These are phyloP conservation scores for Poeciliopsis infans DNA, from an alignment of 2,797 vertebrate species.

Conservation along the genomic window DNA sequence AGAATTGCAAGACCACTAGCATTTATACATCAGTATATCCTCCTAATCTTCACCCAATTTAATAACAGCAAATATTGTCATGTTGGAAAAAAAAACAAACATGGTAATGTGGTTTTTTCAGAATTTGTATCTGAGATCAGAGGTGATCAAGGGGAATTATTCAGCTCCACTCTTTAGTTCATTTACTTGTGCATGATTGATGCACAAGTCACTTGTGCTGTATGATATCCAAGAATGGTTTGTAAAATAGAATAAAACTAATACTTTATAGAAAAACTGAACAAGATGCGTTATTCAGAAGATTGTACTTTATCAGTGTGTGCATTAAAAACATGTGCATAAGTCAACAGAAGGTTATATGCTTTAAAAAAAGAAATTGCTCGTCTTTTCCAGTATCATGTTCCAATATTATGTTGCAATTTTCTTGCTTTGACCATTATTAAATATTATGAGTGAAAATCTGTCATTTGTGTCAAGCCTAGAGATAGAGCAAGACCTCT, in stretches of 20 bases:
- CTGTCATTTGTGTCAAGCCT: constrained; percentile 23
- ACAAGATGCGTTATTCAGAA: neutral
- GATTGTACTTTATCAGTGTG: neutral
- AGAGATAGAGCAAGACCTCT: neutral
- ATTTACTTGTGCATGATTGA: neutral
- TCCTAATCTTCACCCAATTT: no score
- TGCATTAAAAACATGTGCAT: neutral
- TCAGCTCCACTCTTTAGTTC: neutral
- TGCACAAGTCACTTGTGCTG: constrained; percentile 6
- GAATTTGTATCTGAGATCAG: neutral
- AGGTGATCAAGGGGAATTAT: neutral
- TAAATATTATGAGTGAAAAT: constrained; percentile 36
- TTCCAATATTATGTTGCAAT: neutral
- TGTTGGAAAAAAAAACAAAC: neutral
- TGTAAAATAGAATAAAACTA: neutral
- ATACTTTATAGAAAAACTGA: no score
- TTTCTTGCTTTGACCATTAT: neutral
- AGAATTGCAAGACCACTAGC: neutral
- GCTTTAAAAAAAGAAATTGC: neutral
- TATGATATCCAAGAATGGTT: constrained; percentile 12
- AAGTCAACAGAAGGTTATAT: neutral
- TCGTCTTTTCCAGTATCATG: neutral
- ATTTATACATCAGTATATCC: neutral
- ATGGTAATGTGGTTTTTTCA: neutral
- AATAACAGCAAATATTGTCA: no score